Conservation (phyloP, 2,113 vertebrate species). For the Sylvietta virens region DNA sequence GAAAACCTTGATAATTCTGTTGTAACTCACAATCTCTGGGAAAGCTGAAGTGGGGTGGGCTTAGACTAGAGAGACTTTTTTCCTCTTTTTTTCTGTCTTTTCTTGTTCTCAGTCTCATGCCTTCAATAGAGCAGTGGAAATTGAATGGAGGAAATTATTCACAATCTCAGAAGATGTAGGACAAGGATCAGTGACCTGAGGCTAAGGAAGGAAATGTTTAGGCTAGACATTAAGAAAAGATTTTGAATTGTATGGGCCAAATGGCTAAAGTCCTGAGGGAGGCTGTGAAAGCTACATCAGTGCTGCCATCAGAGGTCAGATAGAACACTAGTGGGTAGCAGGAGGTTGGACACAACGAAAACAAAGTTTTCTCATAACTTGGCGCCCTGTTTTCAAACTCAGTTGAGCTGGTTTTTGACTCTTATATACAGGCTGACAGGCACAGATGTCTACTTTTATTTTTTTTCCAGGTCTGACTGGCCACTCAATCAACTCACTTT, state of each 20-base stretch:
- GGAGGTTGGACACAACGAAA: background rate
- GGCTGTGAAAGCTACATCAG: background rate
- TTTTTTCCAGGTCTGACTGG: background rate
- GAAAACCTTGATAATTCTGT: background rate
- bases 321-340: background rate
- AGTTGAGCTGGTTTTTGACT: background rate
- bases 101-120: background rate
- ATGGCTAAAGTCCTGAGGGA: background rate
- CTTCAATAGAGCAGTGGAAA: background rate
- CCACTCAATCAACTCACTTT: background rate
- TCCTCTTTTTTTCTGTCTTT: background rate
- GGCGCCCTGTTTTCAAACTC: background rate
- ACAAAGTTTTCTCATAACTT: background rate
- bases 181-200: constrained; percentile 23
- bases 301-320: background rate
- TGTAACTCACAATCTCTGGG: background rate
- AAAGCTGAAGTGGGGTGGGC: background rate
- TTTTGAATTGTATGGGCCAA: background rate
- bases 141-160: constrained; percentile 7
- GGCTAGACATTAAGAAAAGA: constrained; percentile 29
- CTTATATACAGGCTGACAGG: background rate
- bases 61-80: background rate
- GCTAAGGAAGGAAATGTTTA: constrained; percentile 42
- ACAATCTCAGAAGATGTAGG: constrained; percentile 14
- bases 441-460: background rate